Evolutionary conservation across 2,888 invertebrate species (phyloP).

Genomic region (Aquatica leii): DNA sequence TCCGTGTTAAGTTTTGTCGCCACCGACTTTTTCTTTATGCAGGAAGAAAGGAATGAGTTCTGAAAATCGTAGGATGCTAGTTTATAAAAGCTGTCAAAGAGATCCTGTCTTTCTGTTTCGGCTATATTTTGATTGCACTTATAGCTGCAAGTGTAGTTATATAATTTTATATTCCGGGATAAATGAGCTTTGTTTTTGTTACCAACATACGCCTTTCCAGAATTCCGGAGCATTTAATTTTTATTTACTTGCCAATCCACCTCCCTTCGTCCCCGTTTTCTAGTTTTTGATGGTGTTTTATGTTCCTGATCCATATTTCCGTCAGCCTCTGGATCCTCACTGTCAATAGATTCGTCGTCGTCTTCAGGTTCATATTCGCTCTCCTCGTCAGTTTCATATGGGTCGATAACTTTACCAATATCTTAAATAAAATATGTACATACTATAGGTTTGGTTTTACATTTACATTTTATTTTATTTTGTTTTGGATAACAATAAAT

Average conservation of each 20-base stretch:
- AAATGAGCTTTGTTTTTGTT: not conserved
- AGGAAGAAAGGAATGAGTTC: no score
- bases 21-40: not conserved
- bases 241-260: not conserved
- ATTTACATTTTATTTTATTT: no score
- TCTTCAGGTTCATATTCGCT: not conserved
- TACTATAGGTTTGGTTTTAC: no score
- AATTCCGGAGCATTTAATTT: not conserved
- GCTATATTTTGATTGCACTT: no score
- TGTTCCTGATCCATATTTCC: not conserved
- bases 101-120: no score
- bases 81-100: not conserved
- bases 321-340: no score
- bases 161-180: not conserved
- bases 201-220: not conserved
- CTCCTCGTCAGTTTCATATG: not conserved
- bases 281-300: no score
- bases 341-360: not conserved
- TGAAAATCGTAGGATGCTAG: not conserved
- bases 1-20: not conserved
- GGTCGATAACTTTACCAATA: no score
- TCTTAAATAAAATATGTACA: no score
- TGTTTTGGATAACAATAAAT: no score
- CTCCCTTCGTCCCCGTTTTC: no score
- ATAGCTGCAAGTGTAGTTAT: not conserved